Percentiles rank a stretch among this genome's conserved stretches.
phyloP scores from a whole-genome alignment of 37 sponge, comb jelly and placozoan species.

The Haliclona indistincta region DNA sequence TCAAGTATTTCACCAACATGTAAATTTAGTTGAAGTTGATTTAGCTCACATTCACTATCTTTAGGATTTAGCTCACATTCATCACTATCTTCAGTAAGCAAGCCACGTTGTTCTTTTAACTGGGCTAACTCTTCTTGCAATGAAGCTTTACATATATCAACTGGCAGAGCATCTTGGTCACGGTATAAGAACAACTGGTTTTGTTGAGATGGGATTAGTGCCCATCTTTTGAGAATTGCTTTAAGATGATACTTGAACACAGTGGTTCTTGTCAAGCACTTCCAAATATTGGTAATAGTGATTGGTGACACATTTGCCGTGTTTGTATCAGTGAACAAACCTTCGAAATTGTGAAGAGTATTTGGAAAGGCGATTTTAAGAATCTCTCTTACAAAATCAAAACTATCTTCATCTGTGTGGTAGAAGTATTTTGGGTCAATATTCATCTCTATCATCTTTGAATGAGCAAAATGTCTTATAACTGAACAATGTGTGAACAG shows the following conservation, averaged over 20 bases:
- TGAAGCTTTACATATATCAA: too few species aligned
- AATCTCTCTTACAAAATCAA: background rate
- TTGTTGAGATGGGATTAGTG: conserved; percentile 34
- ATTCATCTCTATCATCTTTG: conserved; percentile 4
- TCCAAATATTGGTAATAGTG: conserved; percentile 8
- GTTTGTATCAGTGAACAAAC: background rate
- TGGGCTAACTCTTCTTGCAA: too few species aligned
- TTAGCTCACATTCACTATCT: background rate
- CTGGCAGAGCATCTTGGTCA: background rate
- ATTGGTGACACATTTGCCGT: background rate
- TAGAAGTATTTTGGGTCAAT: conserved; percentile 9
- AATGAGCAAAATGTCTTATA: background rate
- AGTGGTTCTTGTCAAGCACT: background rate
- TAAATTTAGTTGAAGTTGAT: too few species aligned
- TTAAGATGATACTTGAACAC: conserved; percentile 12
- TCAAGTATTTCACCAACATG: background rate
- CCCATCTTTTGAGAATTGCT: conserved; percentile 15
- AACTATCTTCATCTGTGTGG: background rate
- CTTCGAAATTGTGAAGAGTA: background rate
- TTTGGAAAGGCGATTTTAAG: conserved; percentile 4
- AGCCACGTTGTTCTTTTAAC: background rate
- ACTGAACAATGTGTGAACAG: background rate
- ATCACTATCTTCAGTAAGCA: background rate
- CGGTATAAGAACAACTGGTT: conserved; percentile 17
- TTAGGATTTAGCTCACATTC: background rate